A percentile compares a stretch with the other conserved stretches of the same genome.
Conservation (phyloP, 1,140 invertebrate genomes). For the Lethocerus indicus region DNA sequence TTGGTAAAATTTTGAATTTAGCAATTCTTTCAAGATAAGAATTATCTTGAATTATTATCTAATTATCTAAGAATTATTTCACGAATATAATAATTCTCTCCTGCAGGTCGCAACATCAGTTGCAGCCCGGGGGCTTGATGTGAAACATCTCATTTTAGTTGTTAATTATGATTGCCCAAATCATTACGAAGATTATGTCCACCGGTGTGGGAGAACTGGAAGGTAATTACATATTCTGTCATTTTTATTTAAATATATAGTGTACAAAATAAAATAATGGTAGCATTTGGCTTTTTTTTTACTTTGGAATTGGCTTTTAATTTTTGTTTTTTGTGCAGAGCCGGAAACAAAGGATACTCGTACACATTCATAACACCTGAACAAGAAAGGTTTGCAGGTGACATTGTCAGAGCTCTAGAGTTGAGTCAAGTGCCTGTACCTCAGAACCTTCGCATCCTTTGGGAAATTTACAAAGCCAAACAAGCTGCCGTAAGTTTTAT, state of each 20-base stretch:
- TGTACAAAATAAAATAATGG: neutral
- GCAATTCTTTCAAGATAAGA: neutral
- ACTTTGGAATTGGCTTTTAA: neutral
- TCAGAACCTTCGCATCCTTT: constrained; percentile 55
- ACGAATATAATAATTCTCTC: neutral
- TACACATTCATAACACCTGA: constrained; percentile 95
- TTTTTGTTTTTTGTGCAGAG: constrained; percentile 31
- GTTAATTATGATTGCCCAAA: constrained; percentile 99
- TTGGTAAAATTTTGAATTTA: constrained; percentile 26
- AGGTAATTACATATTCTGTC: constrained; percentile 20
- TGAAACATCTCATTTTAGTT: constrained; percentile 94
- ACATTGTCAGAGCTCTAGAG: constrained; percentile 82
- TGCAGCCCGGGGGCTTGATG: constrained; percentile 90
- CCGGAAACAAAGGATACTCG: constrained; percentile 92
- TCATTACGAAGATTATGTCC: constrained; percentile 99
- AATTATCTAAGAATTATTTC: neutral
- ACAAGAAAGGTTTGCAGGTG: constrained; percentile 82
- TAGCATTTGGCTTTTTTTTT: neutral
- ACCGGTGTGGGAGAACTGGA: constrained; percentile 84
- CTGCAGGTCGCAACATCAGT: constrained; percentile 79
- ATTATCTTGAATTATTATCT: neutral
- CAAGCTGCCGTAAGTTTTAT: constrained; percentile 63
- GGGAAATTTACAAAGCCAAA: constrained; percentile 74
- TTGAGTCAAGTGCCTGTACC: constrained; percentile 60
- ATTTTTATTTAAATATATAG: neutral